Percentiles rank a stretch among this genome's conserved stretches.
Conservation (phyloP, 1,140 invertebrate genomes). For the Drosophila mayri region DNA sequence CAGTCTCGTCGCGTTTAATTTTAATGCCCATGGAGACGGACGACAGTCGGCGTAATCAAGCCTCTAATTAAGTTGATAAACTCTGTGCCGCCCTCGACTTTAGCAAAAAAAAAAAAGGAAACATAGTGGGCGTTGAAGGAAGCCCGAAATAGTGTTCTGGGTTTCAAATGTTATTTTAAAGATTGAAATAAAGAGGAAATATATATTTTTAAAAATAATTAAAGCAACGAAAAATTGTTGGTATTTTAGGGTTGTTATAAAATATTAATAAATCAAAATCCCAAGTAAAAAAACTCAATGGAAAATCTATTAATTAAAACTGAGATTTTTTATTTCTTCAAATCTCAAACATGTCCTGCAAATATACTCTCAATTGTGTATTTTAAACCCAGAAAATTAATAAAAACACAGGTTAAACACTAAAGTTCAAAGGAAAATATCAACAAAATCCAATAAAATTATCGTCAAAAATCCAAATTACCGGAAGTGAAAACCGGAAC, state of each 20-base stretch:
- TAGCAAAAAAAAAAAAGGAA: slow-evolving; percentile 8
- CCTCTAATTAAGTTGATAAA: slow-evolving; percentile 83
- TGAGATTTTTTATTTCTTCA: background rate
- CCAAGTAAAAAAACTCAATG: too few species aligned
- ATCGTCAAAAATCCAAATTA: background rate
- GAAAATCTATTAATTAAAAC: background rate
- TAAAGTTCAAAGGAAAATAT: background rate
- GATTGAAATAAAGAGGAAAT: background rate
- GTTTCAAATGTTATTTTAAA: background rate
- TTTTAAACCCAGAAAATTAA: background rate
- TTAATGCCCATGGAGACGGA: slow-evolving; percentile 62
- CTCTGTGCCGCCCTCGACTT: slow-evolving; percentile 46
- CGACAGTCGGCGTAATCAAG: slow-evolving; percentile 73
- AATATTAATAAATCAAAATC: background rate
- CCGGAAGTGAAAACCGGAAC: slow-evolving; percentile 27
- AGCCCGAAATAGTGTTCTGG: background rate
- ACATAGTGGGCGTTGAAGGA: background rate
- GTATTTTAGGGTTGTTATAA: too few species aligned
- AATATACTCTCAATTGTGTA: background rate
- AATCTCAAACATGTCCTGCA: background rate
- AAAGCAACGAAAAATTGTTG: too few species aligned
- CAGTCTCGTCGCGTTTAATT: slow-evolving; percentile 56
- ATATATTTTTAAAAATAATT: too few species aligned
- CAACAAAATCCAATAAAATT: background rate
- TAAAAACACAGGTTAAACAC: background rate